Percentiles rank a stretch among this genome's conserved stretches.
Conservation (phyloP, 2,888 invertebrate species). For the Stenurella melanura region DNA sequence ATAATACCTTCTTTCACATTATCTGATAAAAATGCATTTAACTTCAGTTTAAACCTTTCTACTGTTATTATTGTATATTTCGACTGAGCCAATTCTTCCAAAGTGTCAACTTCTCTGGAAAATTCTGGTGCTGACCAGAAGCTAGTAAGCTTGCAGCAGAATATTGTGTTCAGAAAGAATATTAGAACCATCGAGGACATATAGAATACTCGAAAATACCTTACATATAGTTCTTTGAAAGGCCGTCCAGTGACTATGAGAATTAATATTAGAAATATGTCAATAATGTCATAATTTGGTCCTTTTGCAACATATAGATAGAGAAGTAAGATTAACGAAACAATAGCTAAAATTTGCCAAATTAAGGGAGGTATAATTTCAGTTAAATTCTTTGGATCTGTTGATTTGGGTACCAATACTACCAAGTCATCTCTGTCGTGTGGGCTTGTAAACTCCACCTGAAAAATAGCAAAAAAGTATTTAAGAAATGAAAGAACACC, state of each 20-base stretch:
- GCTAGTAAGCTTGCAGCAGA: slow-evolving; percentile 11
- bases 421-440: slow-evolving; percentile 38
- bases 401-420: slow-evolving; percentile 15
- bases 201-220: slow-evolving; percentile 10
- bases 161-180: slow-evolving; percentile 6
- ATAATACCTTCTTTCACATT: neutral
- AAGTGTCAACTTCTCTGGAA: neutral
- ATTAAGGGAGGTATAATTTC: neutral
- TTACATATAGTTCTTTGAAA: neutral
- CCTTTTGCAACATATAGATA: neutral
- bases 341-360: neutral
- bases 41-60: neutral
- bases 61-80: slow-evolving; percentile 1
- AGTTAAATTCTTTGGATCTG: neutral
- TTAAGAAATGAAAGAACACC: no score
- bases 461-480: neutral
- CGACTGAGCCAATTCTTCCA: neutral
- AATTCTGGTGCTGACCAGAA: slow-evolving; percentile 14
- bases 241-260: neutral
- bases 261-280: slow-evolving; percentile 8
- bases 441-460: slow-evolving; percentile 22
- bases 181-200: slow-evolving; percentile 14
- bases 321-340: neutral
- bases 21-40: neutral
- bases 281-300: neutral